Evolutionary conservation across 2,113 vertebrate species (phyloP), one percentile per base, ranked within the genome.

Genomic region (Pavo muticus): DNA sequence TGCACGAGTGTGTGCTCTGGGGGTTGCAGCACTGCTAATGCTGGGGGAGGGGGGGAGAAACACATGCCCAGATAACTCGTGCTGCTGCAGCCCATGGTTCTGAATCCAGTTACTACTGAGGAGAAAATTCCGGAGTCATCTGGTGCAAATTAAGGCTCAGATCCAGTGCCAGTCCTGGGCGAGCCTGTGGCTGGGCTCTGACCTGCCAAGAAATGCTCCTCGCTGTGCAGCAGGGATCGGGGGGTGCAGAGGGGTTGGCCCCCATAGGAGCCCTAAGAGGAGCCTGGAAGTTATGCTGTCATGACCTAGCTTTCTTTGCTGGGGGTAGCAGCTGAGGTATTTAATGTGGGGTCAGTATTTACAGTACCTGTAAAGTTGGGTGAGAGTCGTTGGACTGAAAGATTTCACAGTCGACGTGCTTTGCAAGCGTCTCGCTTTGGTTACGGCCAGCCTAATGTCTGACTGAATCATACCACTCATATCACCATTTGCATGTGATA

Each of bases 121-220:
- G 78, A 87, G 84, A 76, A 91, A 73, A 96, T 91, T 89, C 92
- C 48, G 6, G 63, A 90, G 77, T 90, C 84, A 89, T 89, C 87
- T 94, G 82, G 85, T 93, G 48, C 74, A 79, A 89, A 90, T 91
- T 82, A 87, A 47, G 47, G 25, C 71, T 71, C 56, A 75, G 32
- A 78, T 32, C 32, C 70, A 48, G 70, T 48, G 82, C 81, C 74
- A 69, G 5, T 37, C 59, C 71, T 76, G 87, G 39, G 7, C 57
- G 54, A 93, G 74, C 30, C 70, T 6, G 10, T 40, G 63, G 23
- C 54, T 69, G 2, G n/a, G 74, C 61, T 71, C 71, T 32, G 71
- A 23, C 87, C 69, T 83, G 52, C 24, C 25, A 59, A 76, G 84
- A 61, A 67, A 61, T 24, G 16, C 45, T 85, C 1, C 0, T 56